Evolutionary conservation across 2,797 vertebrate genomes (phyloP), one percentile per base, ranked within the genome.

Genomic region (Darevskia mixta): DNA sequence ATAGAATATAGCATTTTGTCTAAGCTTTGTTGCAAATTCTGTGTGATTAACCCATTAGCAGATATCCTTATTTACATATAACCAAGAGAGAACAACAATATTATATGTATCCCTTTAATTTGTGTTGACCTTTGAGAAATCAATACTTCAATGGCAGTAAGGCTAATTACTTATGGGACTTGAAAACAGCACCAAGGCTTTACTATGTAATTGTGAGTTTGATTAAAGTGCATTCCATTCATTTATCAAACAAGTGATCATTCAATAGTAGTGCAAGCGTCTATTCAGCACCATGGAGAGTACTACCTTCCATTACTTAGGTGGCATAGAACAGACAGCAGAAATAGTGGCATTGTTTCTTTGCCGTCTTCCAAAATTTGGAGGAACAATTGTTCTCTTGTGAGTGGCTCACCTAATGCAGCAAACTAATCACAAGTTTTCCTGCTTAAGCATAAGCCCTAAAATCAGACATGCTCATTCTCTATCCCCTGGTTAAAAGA

Each of bases 261-360:
- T 38, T 72, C 83, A 87, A 86, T 87, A 93, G 35, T 88, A 80
- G 75, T 85, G n/a, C 3, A 0, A 38, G 75, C 29, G 32, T 41
- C 67, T 78, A 82, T 81, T 91, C 93, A 94, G 93, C 8, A 94
- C 94, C 88, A 7, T 10, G 93, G 93, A 95, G 90, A 95, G 95
- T 81, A 86, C 88, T n/a, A 0, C 0, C 38, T n/a, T 35, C 43
- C 4, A 32, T n/a, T 27, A 27, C 29, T 4, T 25, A 79, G 8
- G 27, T 15, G 20, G 3, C 27, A n/a, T 29, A 13, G 77, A 49
- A 41, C n/a, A 78, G 35, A 10, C 23, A 20, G 9, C 2, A 4
- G 73, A 61, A 80, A 27, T 23, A n/a, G 0, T 10, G 29, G 58
- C 58, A 17, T 29, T 38, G 7, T 1, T 66, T 23, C 6, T 82